Base-by-base conservation (phyloP, 2,888 invertebrate genomes). In the Chalcosyrphus nemorum region DNA sequence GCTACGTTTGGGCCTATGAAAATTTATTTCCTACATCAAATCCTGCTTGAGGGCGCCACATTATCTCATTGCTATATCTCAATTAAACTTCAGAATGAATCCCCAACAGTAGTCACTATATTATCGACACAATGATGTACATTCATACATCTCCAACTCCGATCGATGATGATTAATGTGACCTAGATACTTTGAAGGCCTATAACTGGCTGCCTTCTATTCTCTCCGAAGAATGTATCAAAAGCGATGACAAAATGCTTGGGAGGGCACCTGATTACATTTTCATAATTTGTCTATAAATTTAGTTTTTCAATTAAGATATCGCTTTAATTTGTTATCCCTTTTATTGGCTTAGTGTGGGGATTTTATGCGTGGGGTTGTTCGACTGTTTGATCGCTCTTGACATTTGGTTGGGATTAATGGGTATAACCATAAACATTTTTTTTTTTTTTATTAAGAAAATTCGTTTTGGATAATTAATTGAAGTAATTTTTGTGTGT, bases 91-190 rank as follows among this genome's bases (percentile, higher is more conserved):
- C 11, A 15, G 38, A 38, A 45, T 56, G 32, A 56, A 70, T 45
- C 70, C 56, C 21, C 32, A 56, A 56, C 70, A 57, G 70, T 45
- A 70, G 70, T 35, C 70, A 43, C 27, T 27, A 43, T 43, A 68
- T 68, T 54, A 54, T 41, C 54, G 19, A 41, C 1, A 24, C 66
- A 43, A 19, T 19, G 41, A 54, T 27, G 4, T 29, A 13, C 17
- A 13, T 29, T 27, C 38, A 1, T 45, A 32, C 29, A 45, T 29
- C 38, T n/a, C 19, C 11, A 66, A 65, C 63, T 65, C 19, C n/a
- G n/a, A 15, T 59, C 35, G 24, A 11, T 27, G 38, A 7, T 35
- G 47, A 27, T 35, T 17, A 47, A 47, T 56, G 29, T 43, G 43
- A 68, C 56, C 68, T 56, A 68, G n/a, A 35, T 57, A 21, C 3